A percentile compares a stretch with the other conserved stretches of the same genome.
Conservation (phyloP, 1,140 invertebrate genomes). For the Tetragnatha versicolor region DNA sequence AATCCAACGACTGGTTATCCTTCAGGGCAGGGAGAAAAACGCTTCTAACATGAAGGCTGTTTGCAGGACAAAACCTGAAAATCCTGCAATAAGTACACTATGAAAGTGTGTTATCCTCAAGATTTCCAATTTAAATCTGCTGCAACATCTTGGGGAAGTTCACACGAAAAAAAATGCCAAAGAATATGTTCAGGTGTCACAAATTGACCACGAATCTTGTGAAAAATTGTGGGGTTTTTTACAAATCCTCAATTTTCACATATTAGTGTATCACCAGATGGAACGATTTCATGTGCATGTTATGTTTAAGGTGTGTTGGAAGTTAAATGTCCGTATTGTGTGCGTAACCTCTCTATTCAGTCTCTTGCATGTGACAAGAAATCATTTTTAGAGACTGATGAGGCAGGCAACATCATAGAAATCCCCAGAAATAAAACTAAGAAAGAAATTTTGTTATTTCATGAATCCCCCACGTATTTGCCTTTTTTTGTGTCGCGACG, state of each 20-base stretch:
- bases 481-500: too few relatives aligned
- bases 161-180: not conserved
- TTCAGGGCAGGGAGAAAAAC: not conserved
- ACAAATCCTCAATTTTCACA: constrained; percentile 55
- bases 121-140: not conserved
- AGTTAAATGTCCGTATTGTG: constrained; percentile 61
- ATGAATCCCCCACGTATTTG: too few relatives aligned
- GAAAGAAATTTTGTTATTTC: too few relatives aligned
- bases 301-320: constrained; percentile 58
- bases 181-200: not conserved
- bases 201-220: not conserved
- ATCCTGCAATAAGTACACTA: not conserved
- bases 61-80: not conserved
- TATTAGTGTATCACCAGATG: constrained; percentile 64
- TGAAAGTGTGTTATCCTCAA: not conserved
- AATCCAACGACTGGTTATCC: not conserved
- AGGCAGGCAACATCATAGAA: constrained; percentile 8
- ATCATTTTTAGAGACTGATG: not conserved
- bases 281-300: constrained; percentile 60
- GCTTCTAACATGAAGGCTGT: not conserved
- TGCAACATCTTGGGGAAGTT: not conserved
- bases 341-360: not conserved
- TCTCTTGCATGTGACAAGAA: not conserved
- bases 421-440: too few relatives aligned
- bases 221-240: not conserved